Percentiles rank a stretch among this genome's conserved stretches.
These are phyloP conservation scores for Bubo blakistoni DNA, from an alignment of 2,113 vertebrate genomes.

Conservation along the genomic window DNA sequence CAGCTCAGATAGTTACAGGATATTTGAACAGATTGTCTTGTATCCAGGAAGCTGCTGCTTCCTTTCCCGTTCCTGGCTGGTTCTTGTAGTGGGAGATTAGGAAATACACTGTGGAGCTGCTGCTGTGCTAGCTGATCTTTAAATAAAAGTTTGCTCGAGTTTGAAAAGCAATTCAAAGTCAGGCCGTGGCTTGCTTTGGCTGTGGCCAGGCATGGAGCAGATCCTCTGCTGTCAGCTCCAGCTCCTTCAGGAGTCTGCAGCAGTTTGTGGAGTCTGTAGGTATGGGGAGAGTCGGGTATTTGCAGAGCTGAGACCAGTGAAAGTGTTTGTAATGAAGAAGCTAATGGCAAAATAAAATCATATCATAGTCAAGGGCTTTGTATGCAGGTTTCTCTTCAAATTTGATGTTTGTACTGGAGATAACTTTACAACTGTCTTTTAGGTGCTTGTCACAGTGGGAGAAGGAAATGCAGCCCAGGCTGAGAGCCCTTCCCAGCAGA, in stretches of 20 bases:
- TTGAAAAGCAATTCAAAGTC: neutral
- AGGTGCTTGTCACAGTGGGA: neutral
- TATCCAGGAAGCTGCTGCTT: neutral
- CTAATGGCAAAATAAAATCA: neutral
- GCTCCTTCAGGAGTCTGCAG: neutral
- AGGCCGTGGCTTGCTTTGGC: neutral
- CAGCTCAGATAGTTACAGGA: neutral
- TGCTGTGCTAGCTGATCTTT: neutral
- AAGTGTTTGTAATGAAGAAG: neutral
- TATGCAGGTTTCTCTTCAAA: neutral
- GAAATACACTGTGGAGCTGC: neutral
- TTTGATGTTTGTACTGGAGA: neutral
- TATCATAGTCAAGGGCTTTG: neutral
- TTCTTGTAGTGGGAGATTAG: neutral
- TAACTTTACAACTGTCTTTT: neutral
- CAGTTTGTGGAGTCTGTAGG: rapidly evolving
- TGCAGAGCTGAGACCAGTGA: neutral
- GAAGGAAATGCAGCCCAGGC: neutral
- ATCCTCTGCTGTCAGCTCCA: neutral
- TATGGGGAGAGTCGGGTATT: neutral
- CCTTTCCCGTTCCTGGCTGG: neutral
- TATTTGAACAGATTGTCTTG: neutral
- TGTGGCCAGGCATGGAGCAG: rapidly evolving
- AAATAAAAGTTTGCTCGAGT: neutral
- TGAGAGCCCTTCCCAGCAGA: neutral